These are phyloP conservation scores for Chalcis sispes DNA, from an alignment of 2,888 invertebrate genomes.

Conservation along the genomic window DNA sequence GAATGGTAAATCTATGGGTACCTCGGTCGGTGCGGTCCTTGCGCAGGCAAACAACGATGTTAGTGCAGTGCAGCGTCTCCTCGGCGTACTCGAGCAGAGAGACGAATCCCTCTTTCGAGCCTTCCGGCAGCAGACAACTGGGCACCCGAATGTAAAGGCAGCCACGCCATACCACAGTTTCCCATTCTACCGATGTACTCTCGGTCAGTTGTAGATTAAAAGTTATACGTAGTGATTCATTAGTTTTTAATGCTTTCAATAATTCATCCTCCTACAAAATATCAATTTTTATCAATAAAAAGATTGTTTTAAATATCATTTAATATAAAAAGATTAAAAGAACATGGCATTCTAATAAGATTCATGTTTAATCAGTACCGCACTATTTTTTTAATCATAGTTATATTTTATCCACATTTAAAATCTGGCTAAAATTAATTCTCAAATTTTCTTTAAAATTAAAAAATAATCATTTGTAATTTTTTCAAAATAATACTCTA, in stretches of 20 bases:
- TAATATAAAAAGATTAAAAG: too few species aligned
- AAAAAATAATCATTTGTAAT: too few species aligned
- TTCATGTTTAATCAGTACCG: too few species aligned
- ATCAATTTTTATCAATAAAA: background rate
- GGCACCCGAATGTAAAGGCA: constrained; percentile 94
- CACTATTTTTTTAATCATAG: background rate
- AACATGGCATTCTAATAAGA: too few species aligned
- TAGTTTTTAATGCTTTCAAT: constrained; percentile 82
- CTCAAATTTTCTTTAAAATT: too few species aligned
- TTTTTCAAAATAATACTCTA: too few species aligned
- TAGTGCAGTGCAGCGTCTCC: constrained; percentile 89
- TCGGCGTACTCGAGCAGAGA: constrained; percentile 96
- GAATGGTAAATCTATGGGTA: constrained; percentile 64
- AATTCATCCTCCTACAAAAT: constrained; percentile 76
- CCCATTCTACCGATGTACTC: constrained; percentile 88
- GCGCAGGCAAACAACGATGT: constrained; percentile 88
- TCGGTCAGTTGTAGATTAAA: constrained; percentile 89
- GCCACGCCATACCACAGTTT: constrained; percentile 87
- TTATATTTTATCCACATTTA: too few species aligned
- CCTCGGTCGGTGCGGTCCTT: constrained; percentile 90
- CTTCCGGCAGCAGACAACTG: constrained; percentile 89
- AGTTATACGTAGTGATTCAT: constrained; percentile 84
- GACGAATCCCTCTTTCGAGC: constrained; percentile 97
- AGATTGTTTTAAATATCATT: too few species aligned
- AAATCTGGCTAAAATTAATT: too few species aligned